Base-by-base conservation (phyloP, 2,888 invertebrate species). In the Stictocephala bisonia region DNA sequence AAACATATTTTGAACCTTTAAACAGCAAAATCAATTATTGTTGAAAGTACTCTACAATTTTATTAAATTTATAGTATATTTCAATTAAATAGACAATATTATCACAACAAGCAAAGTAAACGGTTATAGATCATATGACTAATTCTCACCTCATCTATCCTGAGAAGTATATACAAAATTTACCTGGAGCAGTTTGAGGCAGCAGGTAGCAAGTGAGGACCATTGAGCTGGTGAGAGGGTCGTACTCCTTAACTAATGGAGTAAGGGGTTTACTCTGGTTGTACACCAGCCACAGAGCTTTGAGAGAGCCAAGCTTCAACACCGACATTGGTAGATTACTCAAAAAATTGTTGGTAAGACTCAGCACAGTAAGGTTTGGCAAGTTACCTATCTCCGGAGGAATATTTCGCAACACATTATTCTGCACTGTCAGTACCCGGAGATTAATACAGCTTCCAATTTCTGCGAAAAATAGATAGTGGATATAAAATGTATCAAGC, bases 201-300 rank as follows among this genome's bases (percentile, higher is more conserved):
- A 97, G 88, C 84, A 97, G 90, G 83, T 95, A 95, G 85, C 96
- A 97, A 76, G 96, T 95, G 73, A 97, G 87, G 73, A 94, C 92
- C 85, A 92, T 90, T 85, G 91, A 90, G 79, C 94, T 92, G 72
- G 91, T 91, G 76, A 89, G 89, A 72, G 90, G 89, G 82, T 95
- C 92, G 79, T 91, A 90, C 84, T 95, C 95, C 79, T 93, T 93
- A 86, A 97, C 96, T 82, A 97, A 88, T 79, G 94, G 95, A 40
- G 96, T 93, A 82, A 97, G 85, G 50, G 97, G 97, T 84, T 96
- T 94, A 79, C 94, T 94, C 88, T 97, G 94, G 86, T 96, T 97
- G 83, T 96, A 95, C 76, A 96, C 94, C 64, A 97, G 87, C 97
- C 97, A 97, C 70, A 97, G 86, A 48, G 97, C 97, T 79, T 92